Evolutionary conservation across 2,113 vertebrate genomes (phyloP).

Genomic region (Ameiurus melas): DNA sequence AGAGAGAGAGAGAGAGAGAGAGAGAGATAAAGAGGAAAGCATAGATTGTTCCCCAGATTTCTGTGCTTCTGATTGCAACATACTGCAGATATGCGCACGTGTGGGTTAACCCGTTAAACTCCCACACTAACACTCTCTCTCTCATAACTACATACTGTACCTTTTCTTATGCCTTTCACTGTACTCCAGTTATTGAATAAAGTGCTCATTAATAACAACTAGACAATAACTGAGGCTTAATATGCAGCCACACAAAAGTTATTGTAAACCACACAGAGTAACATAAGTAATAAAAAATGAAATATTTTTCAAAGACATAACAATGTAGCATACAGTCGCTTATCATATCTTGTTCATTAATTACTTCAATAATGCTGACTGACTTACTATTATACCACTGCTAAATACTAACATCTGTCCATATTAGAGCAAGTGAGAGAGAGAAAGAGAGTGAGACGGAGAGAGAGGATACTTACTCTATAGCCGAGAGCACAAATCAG

Average conservation of each 20-base stretch:
- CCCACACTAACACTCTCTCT: background rate
- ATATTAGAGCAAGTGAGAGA: background rate
- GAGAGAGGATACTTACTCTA: constrained; percentile 37
- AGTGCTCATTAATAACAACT: background rate
- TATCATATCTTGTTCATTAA: background rate
- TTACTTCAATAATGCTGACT: background rate
- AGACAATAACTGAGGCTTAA: background rate
- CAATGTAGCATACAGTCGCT: background rate
- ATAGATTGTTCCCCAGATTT: background rate
- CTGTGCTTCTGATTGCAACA: background rate
- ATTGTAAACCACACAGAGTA: background rate
- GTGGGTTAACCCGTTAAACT: background rate
- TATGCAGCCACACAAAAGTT: background rate
- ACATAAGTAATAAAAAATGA: background rate
- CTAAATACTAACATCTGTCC: background rate
- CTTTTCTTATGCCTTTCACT: background rate
- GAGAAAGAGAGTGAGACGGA: too few relatives aligned
- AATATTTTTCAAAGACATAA: background rate
- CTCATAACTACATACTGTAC: background rate
- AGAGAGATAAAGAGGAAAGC: background rate
- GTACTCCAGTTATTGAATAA: background rate
- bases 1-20: background rate
- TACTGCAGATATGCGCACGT: background rate
- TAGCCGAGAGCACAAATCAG: constrained; percentile 47
- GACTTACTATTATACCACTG: background rate